Evolutionary conservation across 2,797 vertebrate genomes (phyloP).

Genomic region (Hemitrygon akajei): DNA sequence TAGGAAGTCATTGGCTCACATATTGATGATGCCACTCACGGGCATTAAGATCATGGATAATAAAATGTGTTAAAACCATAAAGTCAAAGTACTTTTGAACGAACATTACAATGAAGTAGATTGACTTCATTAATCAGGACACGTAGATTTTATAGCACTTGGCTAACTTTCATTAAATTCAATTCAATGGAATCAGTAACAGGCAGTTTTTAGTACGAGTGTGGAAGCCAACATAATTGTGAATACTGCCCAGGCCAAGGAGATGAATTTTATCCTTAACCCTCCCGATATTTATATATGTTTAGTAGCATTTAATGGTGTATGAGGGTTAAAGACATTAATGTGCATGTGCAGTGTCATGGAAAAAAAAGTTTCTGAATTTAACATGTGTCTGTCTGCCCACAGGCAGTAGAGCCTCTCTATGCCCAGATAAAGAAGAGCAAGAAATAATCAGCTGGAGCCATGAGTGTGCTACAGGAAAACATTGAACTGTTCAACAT

Average conservation of each 20-base stretch:
- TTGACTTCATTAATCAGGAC: neutral
- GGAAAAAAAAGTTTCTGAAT: neutral
- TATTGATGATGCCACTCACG: neutral
- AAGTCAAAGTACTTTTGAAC: neutral
- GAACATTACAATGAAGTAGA: neutral
- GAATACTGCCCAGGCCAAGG: neutral
- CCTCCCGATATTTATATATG: neutral
- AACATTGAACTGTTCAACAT: slow-evolving; percentile 27
- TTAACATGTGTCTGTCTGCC: slow-evolving; percentile 46
- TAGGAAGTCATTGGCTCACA: too few relatives aligned
- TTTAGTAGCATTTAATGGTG: neutral
- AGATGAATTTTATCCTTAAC: neutral
- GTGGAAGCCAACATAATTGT: neutral
- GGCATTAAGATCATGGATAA: neutral
- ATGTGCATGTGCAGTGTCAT: neutral
- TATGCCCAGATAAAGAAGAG: slow-evolving; percentile 93
- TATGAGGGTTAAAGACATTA: neutral
- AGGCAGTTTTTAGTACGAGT: neutral
- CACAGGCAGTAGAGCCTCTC: slow-evolving; percentile 84
- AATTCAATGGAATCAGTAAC: neutral
- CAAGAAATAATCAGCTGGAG: slow-evolving; percentile 76
- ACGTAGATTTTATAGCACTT: neutral
- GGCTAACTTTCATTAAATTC: neutral
- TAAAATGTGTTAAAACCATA: neutral
- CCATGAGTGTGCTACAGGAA: slow-evolving; percentile 15